phyloP scores from a whole-genome alignment of 2,113 vertebrate genomes.

The Tragulus kanchil region DNA sequence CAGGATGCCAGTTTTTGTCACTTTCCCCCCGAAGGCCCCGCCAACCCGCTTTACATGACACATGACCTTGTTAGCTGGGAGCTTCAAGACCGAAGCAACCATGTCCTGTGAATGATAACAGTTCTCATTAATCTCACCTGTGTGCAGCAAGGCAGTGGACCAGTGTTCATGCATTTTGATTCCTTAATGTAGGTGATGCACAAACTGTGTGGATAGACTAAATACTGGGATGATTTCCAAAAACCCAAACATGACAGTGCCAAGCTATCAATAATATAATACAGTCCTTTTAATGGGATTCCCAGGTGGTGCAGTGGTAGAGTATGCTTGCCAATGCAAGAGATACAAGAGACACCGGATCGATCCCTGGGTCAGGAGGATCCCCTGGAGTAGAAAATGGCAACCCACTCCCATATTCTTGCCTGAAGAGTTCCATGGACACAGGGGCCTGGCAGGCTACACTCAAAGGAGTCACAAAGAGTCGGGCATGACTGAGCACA shows the following conservation, averaged over 20 bases:
- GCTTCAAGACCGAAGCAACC: conserved; percentile 87
- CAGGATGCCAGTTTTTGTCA: conserved; percentile 87
- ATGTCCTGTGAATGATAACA: conserved; percentile 81
- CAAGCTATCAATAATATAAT: background rate
- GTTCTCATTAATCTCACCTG: background rate
- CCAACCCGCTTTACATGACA: conserved; percentile 89
- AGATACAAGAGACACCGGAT: background rate
- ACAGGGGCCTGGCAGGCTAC: background rate
- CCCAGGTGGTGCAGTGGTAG: background rate
- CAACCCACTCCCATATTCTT: background rate
- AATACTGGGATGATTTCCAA: background rate
- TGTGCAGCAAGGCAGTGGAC: background rate
- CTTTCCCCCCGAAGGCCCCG: conserved; percentile 91
- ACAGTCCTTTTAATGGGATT: background rate
- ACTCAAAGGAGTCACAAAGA: background rate
- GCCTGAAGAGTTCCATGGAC: background rate
- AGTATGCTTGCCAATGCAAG: background rate
- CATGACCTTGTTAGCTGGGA: conserved; percentile 90
- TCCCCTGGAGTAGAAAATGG: background rate
- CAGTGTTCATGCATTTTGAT: background rate
- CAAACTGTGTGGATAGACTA: background rate
- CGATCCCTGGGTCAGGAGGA: background rate
- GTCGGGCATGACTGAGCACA: background rate
- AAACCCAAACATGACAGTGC: background rate
- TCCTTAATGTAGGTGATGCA: background rate